Evolutionary conservation across 1,140 invertebrate genomes (phyloP).

Genomic region (Anadara kagoshimensis): DNA sequence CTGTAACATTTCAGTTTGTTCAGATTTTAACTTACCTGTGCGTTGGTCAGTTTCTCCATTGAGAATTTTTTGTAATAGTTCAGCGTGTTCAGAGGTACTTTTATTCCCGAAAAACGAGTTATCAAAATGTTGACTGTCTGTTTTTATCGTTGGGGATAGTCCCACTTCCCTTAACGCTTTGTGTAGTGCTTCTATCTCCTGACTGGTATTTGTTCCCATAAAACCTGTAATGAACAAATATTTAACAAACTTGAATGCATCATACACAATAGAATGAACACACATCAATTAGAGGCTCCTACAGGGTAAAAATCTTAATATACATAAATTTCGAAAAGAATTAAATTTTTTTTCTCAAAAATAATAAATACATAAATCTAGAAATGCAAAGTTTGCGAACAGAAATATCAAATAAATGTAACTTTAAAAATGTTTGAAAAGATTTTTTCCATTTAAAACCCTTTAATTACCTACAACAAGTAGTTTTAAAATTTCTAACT

Average conservation of each 20-base stretch:
- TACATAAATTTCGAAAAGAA: too few species aligned
- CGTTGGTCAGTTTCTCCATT: constrained; percentile 23
- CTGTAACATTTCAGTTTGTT: too few species aligned
- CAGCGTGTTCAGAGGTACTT: constrained; percentile 25
- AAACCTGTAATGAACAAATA: constrained; percentile 45
- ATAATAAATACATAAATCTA: too few species aligned
- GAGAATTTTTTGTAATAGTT: constrained; percentile 51
- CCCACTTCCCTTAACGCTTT: constrained; percentile 61
- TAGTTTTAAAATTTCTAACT: background rate
- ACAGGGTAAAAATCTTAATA: too few species aligned
- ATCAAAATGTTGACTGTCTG: constrained; percentile 44
- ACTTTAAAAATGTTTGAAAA: background rate
- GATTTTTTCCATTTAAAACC: background rate
- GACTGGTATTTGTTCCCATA: constrained; percentile 68
- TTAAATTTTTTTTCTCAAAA: too few species aligned
- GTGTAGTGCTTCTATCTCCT: constrained; percentile 69
- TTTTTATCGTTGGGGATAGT: constrained; percentile 56
- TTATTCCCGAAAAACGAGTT: constrained; percentile 38
- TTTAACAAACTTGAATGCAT: background rate
- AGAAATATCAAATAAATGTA: background rate
- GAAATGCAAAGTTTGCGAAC: too few species aligned
- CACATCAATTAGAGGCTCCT: too few species aligned
- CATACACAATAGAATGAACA: too few species aligned
- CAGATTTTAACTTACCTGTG: constrained; percentile 2
- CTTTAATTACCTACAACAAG: background rate